Evolutionary conservation across 2,797 vertebrate species (phyloP).

Genomic region (Muscicapa striata): DNA sequence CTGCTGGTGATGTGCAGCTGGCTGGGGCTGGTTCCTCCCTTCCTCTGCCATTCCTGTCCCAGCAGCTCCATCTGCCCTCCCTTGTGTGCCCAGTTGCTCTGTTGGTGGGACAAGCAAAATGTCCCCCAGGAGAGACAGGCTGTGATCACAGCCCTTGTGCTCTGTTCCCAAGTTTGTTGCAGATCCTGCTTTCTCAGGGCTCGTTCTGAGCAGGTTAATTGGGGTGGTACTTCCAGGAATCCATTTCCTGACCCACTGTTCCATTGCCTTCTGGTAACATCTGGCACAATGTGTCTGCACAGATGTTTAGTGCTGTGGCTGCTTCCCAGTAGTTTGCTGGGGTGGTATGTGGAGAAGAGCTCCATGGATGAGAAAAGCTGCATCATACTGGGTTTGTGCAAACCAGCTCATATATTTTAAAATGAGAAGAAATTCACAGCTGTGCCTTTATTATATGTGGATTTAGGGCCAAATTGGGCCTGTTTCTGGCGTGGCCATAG

Average conservation of each 20-base stretch:
- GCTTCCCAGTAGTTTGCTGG: conserved; percentile 6
- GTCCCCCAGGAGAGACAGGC: background rate
- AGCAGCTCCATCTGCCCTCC: background rate
- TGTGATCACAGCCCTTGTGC: accelerated
- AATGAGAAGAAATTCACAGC: conserved; percentile 26
- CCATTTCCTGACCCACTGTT: background rate
- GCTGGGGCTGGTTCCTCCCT: background rate
- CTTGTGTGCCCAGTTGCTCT: background rate
- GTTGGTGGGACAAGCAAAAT: background rate
- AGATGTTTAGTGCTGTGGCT: conserved; percentile 11
- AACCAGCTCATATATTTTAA: conserved; percentile 15
- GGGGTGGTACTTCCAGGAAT: conserved; percentile 20
- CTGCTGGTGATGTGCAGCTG: background rate
- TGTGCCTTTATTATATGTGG: background rate
- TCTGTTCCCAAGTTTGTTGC: background rate
- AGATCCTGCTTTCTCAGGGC: background rate
- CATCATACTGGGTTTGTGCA: background rate
- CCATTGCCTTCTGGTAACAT: conserved; percentile 6
- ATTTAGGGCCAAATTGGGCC: conserved; percentile 4
- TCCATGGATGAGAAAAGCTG: conserved; percentile 1
- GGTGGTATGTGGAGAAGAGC: background rate
- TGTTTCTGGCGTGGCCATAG: background rate
- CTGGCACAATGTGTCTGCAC: background rate
- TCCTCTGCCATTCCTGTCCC: background rate
- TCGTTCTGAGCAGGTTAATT: background rate